A percentile compares a stretch with the other conserved stretches of the same genome.
These are phyloP conservation scores for Fragariocoptes setiger DNA, from an alignment of 1,140 invertebrate species.

Conservation along the genomic window DNA sequence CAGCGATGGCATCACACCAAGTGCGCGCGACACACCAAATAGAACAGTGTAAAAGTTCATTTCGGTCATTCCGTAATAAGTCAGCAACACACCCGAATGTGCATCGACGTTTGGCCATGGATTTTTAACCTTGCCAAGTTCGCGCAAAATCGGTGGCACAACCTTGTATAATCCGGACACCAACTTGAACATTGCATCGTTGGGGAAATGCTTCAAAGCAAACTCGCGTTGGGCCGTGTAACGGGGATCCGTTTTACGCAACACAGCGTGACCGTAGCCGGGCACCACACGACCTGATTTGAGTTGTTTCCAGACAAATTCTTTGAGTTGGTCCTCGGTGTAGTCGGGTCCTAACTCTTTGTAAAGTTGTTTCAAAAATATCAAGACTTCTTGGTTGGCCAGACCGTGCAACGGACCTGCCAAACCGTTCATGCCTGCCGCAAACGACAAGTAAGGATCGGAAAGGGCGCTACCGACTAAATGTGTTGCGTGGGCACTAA, in stretches of 20 bases:
- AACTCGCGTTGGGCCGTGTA: constrained; percentile 26
- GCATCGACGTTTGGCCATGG: constrained; percentile 31
- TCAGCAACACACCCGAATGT: constrained; percentile 26
- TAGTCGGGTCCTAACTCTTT: constrained; percentile 19
- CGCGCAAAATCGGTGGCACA: constrained; percentile 23
- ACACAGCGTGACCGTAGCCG: constrained; percentile 28
- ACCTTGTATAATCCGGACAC: constrained; percentile 24
- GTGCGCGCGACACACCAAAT: constrained; percentile 73
- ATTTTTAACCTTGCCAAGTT: constrained; percentile 27
- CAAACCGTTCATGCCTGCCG: constrained; percentile 25
- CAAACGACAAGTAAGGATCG: constrained; percentile 27
- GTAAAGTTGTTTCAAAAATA: constrained; percentile 19
- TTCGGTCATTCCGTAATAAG: constrained; percentile 85
- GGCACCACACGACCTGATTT: constrained; percentile 28
- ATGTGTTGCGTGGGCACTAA: constrained; percentile 26
- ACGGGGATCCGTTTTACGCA: constrained; percentile 26
- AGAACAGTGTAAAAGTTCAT: constrained; percentile 97
- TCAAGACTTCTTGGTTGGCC: constrained; percentile 24
- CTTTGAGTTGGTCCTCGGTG: constrained; percentile 21
- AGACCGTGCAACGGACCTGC: constrained; percentile 27
- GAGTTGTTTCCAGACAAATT: constrained; percentile 26
- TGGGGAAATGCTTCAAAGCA: constrained; percentile 24
- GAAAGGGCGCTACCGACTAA: constrained; percentile 26
- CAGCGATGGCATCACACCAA: constrained; percentile 59
- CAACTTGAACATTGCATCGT: constrained; percentile 23